These are phyloP conservation scores for Neosilurus hyrtlii DNA, from an alignment of 2,797 vertebrate genomes.

Conservation along the genomic window DNA sequence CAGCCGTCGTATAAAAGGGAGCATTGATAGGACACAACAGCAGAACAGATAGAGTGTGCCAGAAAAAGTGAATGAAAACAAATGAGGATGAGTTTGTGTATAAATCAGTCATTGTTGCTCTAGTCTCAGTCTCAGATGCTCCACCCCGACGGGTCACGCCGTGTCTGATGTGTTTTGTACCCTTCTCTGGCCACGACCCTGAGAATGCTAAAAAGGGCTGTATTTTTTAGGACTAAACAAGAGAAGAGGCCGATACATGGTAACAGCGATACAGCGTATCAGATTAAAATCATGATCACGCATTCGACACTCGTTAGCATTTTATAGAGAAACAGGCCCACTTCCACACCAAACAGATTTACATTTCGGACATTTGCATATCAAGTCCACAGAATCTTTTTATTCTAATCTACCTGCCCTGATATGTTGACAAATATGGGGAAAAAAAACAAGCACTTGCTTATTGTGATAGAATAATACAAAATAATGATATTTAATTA, in stretches of 20 bases:
- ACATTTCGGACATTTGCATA: not conserved
- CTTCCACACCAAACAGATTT: too few relatives aligned
- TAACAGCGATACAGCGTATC: not conserved
- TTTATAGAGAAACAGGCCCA: not conserved
- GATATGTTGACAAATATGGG: not conserved
- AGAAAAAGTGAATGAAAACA: constrained; percentile 6
- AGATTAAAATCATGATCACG: not conserved
- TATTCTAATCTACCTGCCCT: not conserved
- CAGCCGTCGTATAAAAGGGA: constrained; percentile 32
- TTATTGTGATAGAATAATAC: too few relatives aligned
- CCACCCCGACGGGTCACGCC: not conserved
- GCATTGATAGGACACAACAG: constrained; percentile 45
- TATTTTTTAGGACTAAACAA: not conserved
- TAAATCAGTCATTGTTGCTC: not conserved
- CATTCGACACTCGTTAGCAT: not conserved
- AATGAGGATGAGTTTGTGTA: not conserved
- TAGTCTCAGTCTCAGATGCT: not conserved
- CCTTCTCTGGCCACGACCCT: not conserved
- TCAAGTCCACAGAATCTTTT: not conserved
- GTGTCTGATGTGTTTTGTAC: not conserved
- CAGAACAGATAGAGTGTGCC: constrained; percentile 20
- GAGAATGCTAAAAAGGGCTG: not conserved
- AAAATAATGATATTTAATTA: too few relatives aligned
- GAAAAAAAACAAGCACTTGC: not conserved
- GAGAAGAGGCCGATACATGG: not conserved